phyloP scores from a whole-genome alignment of 2,888 invertebrate genomes.

The Drosophila stalkeri region DNA sequence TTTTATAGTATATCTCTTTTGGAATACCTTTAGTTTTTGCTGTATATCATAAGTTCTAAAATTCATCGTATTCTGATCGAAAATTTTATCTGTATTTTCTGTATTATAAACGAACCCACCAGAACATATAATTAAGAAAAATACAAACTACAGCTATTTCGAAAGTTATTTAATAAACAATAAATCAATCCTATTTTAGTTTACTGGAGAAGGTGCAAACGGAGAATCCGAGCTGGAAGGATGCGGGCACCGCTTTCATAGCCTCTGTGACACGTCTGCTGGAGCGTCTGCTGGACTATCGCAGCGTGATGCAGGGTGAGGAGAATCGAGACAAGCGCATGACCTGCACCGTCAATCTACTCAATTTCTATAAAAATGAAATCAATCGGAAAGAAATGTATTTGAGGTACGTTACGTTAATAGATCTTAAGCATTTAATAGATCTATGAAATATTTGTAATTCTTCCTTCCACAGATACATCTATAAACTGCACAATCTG shows the following conservation, averaged over 20 bases:
- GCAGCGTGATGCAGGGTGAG: constrained; percentile 97
- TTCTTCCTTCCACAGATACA: constrained; percentile 87
- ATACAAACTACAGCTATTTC: background rate
- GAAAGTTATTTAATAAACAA: background rate
- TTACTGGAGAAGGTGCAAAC: constrained; percentile 93
- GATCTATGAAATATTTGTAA: background rate
- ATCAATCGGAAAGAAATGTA: constrained; percentile 98
- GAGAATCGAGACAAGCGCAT: constrained; percentile 97
- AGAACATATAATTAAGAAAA: no score
- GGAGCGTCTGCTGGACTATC: constrained; percentile 95
- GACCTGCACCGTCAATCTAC: constrained; percentile 97
- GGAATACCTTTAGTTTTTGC: no score
- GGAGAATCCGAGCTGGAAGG: constrained; percentile 94
- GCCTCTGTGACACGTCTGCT: constrained; percentile 95
- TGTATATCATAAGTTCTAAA: no score
- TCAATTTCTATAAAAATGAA: constrained; percentile 98
- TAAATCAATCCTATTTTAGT: constrained; percentile 85
- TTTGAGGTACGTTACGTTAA: constrained; percentile 86
- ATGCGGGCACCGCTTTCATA: constrained; percentile 96
- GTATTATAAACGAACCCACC: no score
- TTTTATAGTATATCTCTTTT: no score
- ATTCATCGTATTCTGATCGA: no score
- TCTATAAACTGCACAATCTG: constrained; percentile 96
- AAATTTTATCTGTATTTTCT: no score
- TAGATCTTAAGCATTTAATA: background rate